phyloP scores from a whole-genome alignment of 2,797 vertebrate species.

The Pseudochirops corinnae region DNA sequence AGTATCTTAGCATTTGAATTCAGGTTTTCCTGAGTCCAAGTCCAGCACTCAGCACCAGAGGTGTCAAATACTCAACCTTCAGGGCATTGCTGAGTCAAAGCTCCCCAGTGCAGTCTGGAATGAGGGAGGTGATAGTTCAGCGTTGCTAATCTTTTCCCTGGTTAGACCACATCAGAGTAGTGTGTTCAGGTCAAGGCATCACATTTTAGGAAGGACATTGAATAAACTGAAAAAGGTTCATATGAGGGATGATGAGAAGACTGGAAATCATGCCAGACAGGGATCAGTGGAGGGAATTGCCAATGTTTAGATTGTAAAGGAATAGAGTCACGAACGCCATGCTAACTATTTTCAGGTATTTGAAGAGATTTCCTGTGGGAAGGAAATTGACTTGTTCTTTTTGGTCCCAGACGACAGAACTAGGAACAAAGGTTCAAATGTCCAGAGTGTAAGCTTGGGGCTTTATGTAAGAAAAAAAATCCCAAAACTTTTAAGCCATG shows the following conservation, averaged over 20 bases:
- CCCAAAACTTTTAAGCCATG: not conserved
- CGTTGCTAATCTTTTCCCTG: not conserved
- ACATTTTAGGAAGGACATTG: not conserved
- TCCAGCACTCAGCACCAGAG: not conserved
- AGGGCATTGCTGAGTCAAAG: not conserved
- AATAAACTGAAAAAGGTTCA: not conserved
- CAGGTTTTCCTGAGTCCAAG: not conserved
- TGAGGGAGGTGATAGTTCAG: not conserved
- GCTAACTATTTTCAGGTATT: not conserved
- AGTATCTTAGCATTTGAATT: not conserved
- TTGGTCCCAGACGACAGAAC: not conserved
- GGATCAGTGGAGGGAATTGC: not conserved
- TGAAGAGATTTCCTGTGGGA: not conserved
- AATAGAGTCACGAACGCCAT: not conserved
- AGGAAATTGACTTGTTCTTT: not conserved
- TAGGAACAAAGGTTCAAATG: not conserved
- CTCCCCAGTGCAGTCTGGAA: not conserved
- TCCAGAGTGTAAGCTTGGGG: not conserved
- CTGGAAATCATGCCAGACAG: not conserved
- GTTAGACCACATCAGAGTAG: not conserved
- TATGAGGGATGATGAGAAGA: not conserved
- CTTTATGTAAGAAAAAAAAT: no score
- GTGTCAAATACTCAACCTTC: not conserved
- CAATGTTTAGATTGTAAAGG: not conserved
- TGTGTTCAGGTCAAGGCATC: not conserved